Evolutionary conservation across 92 coral and sea anemone species (phyloP), one percentile per base, ranked within the genome.

Genomic region (Porites rus): DNA sequence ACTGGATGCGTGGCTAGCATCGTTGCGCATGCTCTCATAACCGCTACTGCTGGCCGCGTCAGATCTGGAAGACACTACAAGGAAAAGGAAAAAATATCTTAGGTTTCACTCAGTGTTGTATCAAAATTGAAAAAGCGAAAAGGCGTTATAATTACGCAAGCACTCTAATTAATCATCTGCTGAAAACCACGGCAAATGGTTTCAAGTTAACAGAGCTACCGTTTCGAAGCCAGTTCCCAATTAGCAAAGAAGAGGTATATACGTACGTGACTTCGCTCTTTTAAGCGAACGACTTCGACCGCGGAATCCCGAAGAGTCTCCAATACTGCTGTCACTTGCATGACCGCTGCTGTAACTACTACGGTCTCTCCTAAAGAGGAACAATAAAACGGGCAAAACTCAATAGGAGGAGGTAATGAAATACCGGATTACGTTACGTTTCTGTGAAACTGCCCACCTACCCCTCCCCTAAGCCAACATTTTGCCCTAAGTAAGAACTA

Each of bases 1-100:
- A 82, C 98, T 97, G 0, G 97, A 93, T 51, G 95, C 97, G 77
- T 93, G 98, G 77, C 98, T 93, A 31, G 88, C 92, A 62, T 96
- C 99, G 86, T 97, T 94, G 22, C 98, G 94, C 98, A 95, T 97
- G 86, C 98, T 95, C 87, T 97, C 98, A 78, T 95, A 95, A 56
- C 99, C 98, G 87, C 99, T 97, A 81, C 99, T 97, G 96, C 99
- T 96, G 88, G 96, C 90, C 51, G 98, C 95, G 38, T 95, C 99
- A 25, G 98, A 96, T 78, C 97, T 90, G 1, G 98, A 92, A 72
- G 98, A 95, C 17, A 91, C 97, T 94, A 73, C 60, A 7, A 43
- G 46, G 19, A 46, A 17, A 43, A 0, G 25, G 5, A 54, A 64
- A 28, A 9, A 5, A 71, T 3, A 20, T 0, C 10, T 7, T 50